These are phyloP conservation scores for Dendrolimus pini DNA, from an alignment of 2,888 invertebrate genomes.

Conservation along the genomic window DNA sequence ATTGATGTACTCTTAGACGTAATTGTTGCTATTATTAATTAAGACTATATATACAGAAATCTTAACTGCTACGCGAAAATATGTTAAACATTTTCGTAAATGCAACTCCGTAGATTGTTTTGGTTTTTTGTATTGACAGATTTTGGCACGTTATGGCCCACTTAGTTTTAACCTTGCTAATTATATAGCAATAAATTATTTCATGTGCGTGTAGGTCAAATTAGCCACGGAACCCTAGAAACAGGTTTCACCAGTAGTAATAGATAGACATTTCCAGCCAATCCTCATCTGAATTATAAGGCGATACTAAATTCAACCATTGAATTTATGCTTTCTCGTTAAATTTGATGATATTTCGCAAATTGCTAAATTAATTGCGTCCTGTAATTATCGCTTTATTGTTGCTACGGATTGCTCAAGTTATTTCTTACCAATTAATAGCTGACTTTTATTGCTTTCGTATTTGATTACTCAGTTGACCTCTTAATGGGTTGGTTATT, in stretches of 20 bases:
- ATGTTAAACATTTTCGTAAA: too few species aligned
- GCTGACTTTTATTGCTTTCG: constrained; percentile 9
- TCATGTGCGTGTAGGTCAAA: too few species aligned
- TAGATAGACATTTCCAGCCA: constrained; percentile 21
- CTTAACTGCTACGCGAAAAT: too few species aligned
- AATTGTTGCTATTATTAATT: too few species aligned
- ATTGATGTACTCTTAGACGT: too few species aligned
- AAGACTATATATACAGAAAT: too few species aligned
- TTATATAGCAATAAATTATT: too few species aligned
- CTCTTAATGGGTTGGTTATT: not conserved
- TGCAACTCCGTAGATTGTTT: too few species aligned
- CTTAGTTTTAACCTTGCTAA: too few species aligned
- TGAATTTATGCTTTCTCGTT: constrained; percentile 51
- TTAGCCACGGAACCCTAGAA: not conserved
- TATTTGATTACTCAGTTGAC: not conserved
- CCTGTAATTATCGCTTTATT: constrained; percentile 41
- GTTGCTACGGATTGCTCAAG: constrained; percentile 20
- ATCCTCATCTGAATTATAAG: constrained; percentile 40
- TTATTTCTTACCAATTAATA: constrained; percentile 17
- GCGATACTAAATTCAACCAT: constrained; percentile 33
- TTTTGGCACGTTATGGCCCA: too few species aligned
- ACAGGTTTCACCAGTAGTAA: constrained; percentile 15
- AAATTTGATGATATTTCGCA: constrained; percentile 40
- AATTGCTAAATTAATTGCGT: constrained; percentile 39
- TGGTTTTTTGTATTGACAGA: too few species aligned